Conservation (phyloP, 2,113 vertebrate genomes). For the Lophochroa leadbeateri region DNA sequence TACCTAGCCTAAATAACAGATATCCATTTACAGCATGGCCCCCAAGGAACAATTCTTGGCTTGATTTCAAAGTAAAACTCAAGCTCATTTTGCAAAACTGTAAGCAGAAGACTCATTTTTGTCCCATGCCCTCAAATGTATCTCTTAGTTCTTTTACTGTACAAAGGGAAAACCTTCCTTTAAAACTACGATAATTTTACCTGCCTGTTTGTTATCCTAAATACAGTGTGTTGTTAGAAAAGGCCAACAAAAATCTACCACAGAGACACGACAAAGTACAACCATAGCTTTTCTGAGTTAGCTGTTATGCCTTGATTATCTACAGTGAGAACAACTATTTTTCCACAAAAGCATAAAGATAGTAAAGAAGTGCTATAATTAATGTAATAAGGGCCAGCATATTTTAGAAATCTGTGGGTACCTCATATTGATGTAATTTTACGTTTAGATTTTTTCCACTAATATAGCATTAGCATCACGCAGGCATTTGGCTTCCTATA, state of each 20-base stretch:
- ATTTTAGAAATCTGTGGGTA: background rate
- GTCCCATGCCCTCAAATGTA: background rate
- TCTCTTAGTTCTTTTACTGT: background rate
- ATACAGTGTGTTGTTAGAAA: background rate
- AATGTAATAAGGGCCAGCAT: background rate
- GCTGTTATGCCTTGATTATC: background rate
- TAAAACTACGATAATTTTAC: background rate
- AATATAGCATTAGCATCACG: background rate
- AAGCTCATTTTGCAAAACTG: background rate
- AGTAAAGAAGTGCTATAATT: background rate
- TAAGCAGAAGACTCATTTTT: background rate
- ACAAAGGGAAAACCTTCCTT: background rate
- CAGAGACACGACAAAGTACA: background rate
- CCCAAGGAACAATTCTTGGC: background rate
- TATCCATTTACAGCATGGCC: background rate
- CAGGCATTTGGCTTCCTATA: background rate
- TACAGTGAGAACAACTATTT: background rate
- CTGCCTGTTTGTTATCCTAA: background rate
- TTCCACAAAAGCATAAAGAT: background rate
- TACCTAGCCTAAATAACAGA: background rate
- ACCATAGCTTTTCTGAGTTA: background rate
- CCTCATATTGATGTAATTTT: background rate
- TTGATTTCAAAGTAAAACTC: background rate
- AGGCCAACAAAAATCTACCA: background rate
- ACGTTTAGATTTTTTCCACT: background rate